Conservation (phyloP, 2,888 invertebrate species). For the Epistrophella euchroma region DNA sequence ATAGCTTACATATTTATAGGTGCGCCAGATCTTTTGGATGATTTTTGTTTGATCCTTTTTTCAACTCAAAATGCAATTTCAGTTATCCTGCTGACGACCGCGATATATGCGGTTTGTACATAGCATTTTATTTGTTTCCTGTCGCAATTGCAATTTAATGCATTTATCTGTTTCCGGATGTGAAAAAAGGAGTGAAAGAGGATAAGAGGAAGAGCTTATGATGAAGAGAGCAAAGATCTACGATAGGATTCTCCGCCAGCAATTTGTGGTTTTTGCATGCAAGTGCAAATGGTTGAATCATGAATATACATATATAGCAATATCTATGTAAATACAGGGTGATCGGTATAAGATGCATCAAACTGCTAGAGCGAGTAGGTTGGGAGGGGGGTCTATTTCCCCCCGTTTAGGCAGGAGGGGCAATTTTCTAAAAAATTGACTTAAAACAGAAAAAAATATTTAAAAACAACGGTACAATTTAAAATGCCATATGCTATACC, state of each 20-base stretch:
- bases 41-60: conserved; percentile 38
- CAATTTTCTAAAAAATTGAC: too few species aligned
- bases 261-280: conserved; percentile 58
- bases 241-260: conserved; percentile 28
- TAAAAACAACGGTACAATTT: too few species aligned
- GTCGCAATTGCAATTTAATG: conserved; percentile 51
- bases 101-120: conserved; percentile 43
- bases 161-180: conserved; percentile 44
- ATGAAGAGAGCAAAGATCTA: conserved; percentile 28
- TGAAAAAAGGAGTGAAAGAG: not conserved
- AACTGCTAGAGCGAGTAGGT: too few species aligned
- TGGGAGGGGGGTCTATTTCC: too few species aligned
- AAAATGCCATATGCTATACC: too few species aligned
- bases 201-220: not conserved
- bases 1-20: conserved; percentile 45
- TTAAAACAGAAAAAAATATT: too few species aligned
- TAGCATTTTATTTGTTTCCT: conserved; percentile 26
- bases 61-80: conserved; percentile 38
- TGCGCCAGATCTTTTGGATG: conserved; percentile 36
- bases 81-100: conserved; percentile 65
- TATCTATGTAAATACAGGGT: too few species aligned
- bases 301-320: conserved; percentile 48
- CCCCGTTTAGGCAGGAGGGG: too few species aligned
- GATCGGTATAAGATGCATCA: too few species aligned
- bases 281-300: conserved; percentile 48